These are phyloP conservation scores for Sebastes matsubarae DNA, from an alignment of 2,797 vertebrate genomes.

Conservation along the genomic window DNA sequence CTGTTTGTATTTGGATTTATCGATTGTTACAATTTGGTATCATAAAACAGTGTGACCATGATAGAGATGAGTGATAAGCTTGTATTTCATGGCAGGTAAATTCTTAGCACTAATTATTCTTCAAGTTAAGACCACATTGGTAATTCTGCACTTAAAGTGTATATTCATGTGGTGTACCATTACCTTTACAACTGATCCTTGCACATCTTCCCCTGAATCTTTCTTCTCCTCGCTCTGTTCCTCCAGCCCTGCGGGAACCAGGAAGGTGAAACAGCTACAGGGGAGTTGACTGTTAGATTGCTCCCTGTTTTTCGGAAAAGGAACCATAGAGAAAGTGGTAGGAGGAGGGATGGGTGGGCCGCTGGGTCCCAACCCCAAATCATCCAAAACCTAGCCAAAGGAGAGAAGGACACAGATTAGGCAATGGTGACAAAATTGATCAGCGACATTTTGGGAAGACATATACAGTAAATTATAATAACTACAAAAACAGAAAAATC, in stretches of 20 bases:
- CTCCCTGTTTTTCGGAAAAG: constrained; percentile 77
- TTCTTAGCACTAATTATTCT: not conserved
- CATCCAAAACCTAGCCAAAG: constrained; percentile 83
- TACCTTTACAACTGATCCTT: constrained; percentile 70
- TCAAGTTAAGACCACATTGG: not conserved
- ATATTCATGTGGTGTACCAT: not conserved
- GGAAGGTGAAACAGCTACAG: constrained; percentile 82
- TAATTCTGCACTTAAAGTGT: not conserved
- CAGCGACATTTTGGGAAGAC: not conserved
- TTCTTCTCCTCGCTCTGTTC: constrained; percentile 74
- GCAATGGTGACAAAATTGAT: not conserved
- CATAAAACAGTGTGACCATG: not conserved
- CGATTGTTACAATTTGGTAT: not conserved
- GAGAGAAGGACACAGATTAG: not conserved
- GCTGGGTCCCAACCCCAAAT: constrained; percentile 82
- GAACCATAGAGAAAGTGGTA: constrained; percentile 81
- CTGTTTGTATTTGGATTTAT: not conserved
- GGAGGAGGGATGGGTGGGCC: constrained; percentile 83
- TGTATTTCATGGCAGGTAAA: not conserved
- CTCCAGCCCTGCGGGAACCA: constrained; percentile 50
- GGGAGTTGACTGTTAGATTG: constrained; percentile 27
- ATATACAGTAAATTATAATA: not conserved
- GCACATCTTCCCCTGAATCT: constrained; percentile 57
- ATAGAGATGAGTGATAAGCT: not conserved
- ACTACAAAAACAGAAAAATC: not conserved